A percentile compares a stretch with the other conserved stretches of the same genome.
These are phyloP conservation scores for Stramonita haemastoma DNA, from an alignment of 2,888 invertebrate genomes.

Conservation along the genomic window DNA sequence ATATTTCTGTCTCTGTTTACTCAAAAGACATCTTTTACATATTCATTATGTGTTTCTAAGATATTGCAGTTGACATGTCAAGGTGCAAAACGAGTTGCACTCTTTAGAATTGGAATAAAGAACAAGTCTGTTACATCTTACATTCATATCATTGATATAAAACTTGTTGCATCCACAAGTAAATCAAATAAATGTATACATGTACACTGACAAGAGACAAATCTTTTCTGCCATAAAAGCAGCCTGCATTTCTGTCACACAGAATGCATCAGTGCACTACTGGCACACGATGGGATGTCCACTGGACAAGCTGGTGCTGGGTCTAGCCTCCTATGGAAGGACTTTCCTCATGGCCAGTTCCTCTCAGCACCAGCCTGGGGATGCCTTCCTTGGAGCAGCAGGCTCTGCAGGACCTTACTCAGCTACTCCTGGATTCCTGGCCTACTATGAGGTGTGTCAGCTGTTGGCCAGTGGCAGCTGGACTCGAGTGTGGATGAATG, in stretches of 20 bases:
- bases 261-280: slow-evolving; percentile 31
- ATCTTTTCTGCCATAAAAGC: too few relatives aligned
- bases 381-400: not conserved
- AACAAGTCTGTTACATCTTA: too few relatives aligned
- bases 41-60: too few relatives aligned
- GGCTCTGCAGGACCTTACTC: slow-evolving; percentile 5
- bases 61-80: too few relatives aligned
- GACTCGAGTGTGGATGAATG: slow-evolving; percentile 52
- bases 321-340: slow-evolving; percentile 29
- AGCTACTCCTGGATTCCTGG: slow-evolving; percentile 4
- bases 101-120: too few relatives aligned
- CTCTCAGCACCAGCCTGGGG: not conserved
- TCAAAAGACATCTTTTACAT: too few relatives aligned
- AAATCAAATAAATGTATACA: too few relatives aligned
- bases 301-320: slow-evolving; percentile 35
- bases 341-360: slow-evolving; percentile 14
- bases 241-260: not conserved
- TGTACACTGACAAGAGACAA: too few relatives aligned
- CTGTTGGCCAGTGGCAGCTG: slow-evolving; percentile 2
- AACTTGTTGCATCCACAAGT: too few relatives aligned
- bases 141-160: too few relatives aligned
- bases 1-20: too few relatives aligned
- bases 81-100: too few relatives aligned
- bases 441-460: slow-evolving; percentile 8
- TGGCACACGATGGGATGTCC: slow-evolving; percentile 35